Evolutionary conservation across 2,888 invertebrate species (phyloP).

Genomic region (Copidosoma aretas): DNA sequence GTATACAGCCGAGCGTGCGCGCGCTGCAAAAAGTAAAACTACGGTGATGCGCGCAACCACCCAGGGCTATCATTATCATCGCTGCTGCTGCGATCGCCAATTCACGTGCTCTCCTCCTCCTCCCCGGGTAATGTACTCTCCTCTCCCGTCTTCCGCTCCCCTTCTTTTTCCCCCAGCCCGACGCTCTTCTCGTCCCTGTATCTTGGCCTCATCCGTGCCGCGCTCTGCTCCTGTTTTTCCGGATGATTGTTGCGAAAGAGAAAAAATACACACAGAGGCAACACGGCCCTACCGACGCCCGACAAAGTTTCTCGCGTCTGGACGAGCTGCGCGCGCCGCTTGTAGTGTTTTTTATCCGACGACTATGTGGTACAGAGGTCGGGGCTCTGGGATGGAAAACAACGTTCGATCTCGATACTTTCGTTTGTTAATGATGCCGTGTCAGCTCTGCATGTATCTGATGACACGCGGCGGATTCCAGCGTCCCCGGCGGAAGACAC

Average conservation of each 20-base stretch:
- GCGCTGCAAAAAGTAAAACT: too few relatives aligned
- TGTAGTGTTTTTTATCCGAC: too few relatives aligned
- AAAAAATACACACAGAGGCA: slow-evolving; percentile 6
- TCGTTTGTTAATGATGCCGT: too few relatives aligned
- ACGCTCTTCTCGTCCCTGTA: slow-evolving; percentile 17
- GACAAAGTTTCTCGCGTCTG: slow-evolving; percentile 36
- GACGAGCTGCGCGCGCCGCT: slow-evolving; percentile 26
- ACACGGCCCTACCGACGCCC: slow-evolving; percentile 45
- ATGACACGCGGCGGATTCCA: too few relatives aligned
- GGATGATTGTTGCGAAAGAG: background rate
- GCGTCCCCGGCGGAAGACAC: too few relatives aligned
- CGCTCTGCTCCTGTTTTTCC: background rate
- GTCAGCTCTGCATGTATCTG: too few relatives aligned
- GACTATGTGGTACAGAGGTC: too few relatives aligned
- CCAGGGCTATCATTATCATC: slow-evolving; percentile 43
- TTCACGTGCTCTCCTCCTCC: slow-evolving; percentile 32
- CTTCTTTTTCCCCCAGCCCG: background rate
- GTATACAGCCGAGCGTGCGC: too few relatives aligned
- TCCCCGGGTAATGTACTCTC: too few relatives aligned
- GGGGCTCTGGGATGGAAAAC: too few relatives aligned
- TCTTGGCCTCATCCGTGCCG: slow-evolving; percentile 8
- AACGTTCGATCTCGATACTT: too few relatives aligned
- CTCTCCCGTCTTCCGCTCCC: slow-evolving; percentile 12
- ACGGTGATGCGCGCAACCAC: slow-evolving; percentile 34
- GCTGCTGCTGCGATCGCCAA: slow-evolving; percentile 41